Evolutionary conservation across 1,140 invertebrate genomes (phyloP), one percentile per base, ranked within the genome.

Genomic region (Pachypsylla venusta): DNA sequence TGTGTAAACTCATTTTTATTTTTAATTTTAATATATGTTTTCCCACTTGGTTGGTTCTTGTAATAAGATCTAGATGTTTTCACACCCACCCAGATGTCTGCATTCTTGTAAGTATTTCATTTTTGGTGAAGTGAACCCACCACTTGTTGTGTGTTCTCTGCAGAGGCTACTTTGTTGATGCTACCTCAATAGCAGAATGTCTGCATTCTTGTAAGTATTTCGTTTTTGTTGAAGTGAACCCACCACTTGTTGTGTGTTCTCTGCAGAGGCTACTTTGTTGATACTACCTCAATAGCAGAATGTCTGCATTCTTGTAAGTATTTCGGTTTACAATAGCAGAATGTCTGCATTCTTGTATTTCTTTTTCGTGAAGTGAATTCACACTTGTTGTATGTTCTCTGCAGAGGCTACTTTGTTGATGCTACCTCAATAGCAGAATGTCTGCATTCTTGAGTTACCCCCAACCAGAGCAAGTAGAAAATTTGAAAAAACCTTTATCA

Each of bases 341-440:
- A n/a, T n/a, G n/a, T n/a, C n/a, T n/a, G n/a, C n/a, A n/a, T n/a
- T n/a, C n/a, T n/a, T n/a, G n/a, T n/a, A n/a, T n/a, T n/a, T n/a
- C n/a, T n/a, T n/a, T n/a, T 66, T 5, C 40, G 59, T 48, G 77
- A 81, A 26, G 66, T 85, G 16, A 84, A 83, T 65, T 73, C 76
- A 4, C 76, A 79, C 65, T 68, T 86, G 16, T 75, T 76, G 22
- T 98, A 93, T 73, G 79, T 79, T 56, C 73, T 98, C 30, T 98
- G 93, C 74, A 78, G 81, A 59, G 93, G 93, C 14, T 97, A 97
- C 68, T 84, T 92, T 67, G 85, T 98, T 60, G 90, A 98, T 71
- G 92, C 93, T 4, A 94, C 90, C 10, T 93, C 92, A 26, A 91
- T 96, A 58, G 87, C 89, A 35, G 89, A 92, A 75, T 98, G 93